A percentile compares a stretch with the other conserved stretches of the same genome.
Conservation (phyloP, 2,113 vertebrate genomes). For the Heterochromis multidens region DNA sequence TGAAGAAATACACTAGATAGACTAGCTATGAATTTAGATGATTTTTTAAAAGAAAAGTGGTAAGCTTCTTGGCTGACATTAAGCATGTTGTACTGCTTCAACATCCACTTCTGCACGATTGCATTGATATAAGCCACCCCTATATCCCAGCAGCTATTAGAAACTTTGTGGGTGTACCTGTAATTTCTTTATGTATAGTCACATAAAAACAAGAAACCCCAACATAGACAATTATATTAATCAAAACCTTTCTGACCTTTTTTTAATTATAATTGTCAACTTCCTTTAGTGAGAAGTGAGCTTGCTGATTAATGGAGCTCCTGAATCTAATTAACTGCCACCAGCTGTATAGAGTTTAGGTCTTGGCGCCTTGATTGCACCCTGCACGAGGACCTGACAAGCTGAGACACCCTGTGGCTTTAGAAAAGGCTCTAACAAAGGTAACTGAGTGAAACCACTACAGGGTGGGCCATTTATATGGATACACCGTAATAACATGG, state of each 20-base stretch:
- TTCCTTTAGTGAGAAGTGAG: conserved; percentile 32
- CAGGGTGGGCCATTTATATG: too few species aligned
- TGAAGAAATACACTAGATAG: not conserved
- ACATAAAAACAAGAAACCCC: not conserved
- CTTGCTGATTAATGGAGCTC: conserved; percentile 50
- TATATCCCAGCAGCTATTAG: not conserved
- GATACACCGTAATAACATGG: too few species aligned
- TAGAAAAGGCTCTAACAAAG: conserved; percentile 13
- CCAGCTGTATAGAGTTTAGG: conserved; percentile 10
- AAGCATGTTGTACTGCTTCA: not conserved
- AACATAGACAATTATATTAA: conserved; percentile 30
- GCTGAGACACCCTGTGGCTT: conserved; percentile 17
- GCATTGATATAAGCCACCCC: not conserved
- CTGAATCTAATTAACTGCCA: conserved; percentile 44
- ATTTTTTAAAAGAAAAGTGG: not conserved
- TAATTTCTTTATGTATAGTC: not conserved
- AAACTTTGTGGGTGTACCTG: not conserved
- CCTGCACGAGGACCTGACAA: conserved; percentile 13
- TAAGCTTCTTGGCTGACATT: not conserved
- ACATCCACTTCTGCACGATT: not conserved
- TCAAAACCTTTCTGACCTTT: conserved; percentile 36
- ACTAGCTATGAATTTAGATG: not conserved
- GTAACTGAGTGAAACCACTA: conserved; percentile 4
- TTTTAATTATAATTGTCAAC: conserved; percentile 60
- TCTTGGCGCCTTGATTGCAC: conserved; percentile 46